Percentiles rank a stretch among this genome's conserved stretches.
Conservation (phyloP, 2,797 vertebrate species). For the Sylvilagus floridanus region DNA sequence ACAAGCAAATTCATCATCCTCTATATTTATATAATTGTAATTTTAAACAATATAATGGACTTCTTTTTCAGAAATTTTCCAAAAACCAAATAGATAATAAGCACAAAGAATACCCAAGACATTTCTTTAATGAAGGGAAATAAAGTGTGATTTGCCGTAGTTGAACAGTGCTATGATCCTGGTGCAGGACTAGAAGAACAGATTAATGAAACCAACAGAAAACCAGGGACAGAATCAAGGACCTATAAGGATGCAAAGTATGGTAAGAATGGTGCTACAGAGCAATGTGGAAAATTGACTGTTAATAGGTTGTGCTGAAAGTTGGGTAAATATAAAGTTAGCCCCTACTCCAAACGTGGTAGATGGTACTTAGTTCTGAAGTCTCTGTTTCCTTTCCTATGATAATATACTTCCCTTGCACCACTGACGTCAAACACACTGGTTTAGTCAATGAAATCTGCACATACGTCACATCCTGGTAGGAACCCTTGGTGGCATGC, state of each 20-base stretch:
- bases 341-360: not conserved
- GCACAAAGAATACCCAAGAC: not conserved
- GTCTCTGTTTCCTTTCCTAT: not conserved
- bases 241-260: not conserved
- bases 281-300: not conserved
- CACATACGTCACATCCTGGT: not conserved
- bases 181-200: not conserved
- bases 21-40: not conserved
- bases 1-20: not conserved
- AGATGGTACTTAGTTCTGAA: not conserved
- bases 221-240: conserved; percentile 27
- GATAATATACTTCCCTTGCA: not conserved
- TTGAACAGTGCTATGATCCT: not conserved
- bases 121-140: conserved; percentile 37
- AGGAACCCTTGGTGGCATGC: not conserved
- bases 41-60: not conserved
- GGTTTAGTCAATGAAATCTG: not conserved
- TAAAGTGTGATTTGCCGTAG: not conserved
- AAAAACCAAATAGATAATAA: conserved; percentile 14
- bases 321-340: conserved; percentile 6
- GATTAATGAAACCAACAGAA: conserved; percentile 12
- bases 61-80: not conserved
- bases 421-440: not conserved
- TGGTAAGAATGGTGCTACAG: not conserved
- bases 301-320: not conserved